phyloP scores from a whole-genome alignment of 2,113 vertebrate species.

The Nibea albiflora region DNA sequence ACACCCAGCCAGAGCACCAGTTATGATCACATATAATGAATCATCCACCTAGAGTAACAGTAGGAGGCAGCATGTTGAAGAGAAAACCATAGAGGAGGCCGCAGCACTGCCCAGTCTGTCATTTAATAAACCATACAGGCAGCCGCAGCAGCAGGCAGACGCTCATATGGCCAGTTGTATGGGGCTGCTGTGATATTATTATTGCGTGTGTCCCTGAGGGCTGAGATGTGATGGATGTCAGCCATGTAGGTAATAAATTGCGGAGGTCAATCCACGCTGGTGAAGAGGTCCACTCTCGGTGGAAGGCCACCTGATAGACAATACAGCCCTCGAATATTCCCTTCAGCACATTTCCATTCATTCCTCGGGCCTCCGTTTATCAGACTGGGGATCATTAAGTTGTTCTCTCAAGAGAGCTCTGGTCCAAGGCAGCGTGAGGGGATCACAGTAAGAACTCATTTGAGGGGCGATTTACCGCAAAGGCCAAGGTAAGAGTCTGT shows the following conservation, averaged over 20 bases:
- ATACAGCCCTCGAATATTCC: slow-evolving; percentile 44
- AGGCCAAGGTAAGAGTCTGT: slow-evolving; percentile 56
- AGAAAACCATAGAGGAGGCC: slow-evolving; percentile 26
- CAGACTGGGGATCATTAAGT: slow-evolving; percentile 67
- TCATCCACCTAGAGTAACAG: slow-evolving; percentile 3
- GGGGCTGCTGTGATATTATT: slow-evolving; percentile 53
- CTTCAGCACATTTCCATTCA: slow-evolving; percentile 59
- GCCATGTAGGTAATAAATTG: slow-evolving; percentile 71
- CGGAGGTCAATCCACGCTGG: slow-evolving; percentile 71
- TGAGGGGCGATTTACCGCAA: slow-evolving; percentile 59
- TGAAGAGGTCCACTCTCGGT: slow-evolving; percentile 49
- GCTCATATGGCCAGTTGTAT: slow-evolving; percentile 19
- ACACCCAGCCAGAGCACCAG: slow-evolving; percentile 9
- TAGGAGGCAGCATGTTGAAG: slow-evolving; percentile 8
- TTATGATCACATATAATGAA: slow-evolving; percentile 14
- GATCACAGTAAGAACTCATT: slow-evolving; percentile 61
- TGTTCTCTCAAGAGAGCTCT: slow-evolving; percentile 60
- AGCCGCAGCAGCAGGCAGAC: slow-evolving; percentile 18
- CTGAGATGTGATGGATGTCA: slow-evolving; percentile 65
- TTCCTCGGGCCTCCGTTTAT: slow-evolving; percentile 47
- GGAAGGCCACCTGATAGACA: slow-evolving; percentile 66
- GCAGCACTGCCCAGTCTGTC: slow-evolving; percentile 14
- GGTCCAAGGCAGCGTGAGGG: slow-evolving; percentile 49
- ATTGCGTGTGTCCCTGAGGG: slow-evolving; percentile 58
- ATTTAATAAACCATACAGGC: slow-evolving; percentile 50